These are phyloP conservation scores for Botrylloides violaceus DNA, from an alignment of 23 tunicate species.

Conservation along the genomic window DNA sequence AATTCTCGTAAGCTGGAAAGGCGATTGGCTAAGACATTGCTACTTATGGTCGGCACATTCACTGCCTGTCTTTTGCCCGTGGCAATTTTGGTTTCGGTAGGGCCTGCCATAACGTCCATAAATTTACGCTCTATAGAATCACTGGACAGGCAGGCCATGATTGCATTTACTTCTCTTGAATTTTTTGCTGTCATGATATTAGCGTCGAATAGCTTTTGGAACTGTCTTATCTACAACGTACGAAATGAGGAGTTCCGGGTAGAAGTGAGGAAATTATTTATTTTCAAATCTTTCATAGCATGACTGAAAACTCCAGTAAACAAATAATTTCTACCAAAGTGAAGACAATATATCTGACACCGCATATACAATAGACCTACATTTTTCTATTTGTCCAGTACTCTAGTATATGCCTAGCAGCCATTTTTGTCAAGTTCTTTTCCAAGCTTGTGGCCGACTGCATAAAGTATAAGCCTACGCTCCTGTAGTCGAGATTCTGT, in stretches of 20 bases:
- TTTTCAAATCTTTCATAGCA: too few relatives aligned
- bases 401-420: too few relatives aligned
- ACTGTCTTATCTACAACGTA: constrained; percentile 49
- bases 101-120: not conserved
- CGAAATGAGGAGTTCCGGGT: constrained; percentile 38
- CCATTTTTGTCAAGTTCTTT: too few relatives aligned
- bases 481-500: too few relatives aligned
- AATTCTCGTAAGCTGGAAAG: constrained; percentile 6
- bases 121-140: not conserved
- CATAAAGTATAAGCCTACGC: too few relatives aligned
- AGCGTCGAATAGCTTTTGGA: constrained; percentile 61
- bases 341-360: too few relatives aligned
- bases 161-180: constrained; percentile 30
- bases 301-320: too few relatives aligned
- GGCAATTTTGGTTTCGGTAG: not conserved
- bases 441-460: too few relatives aligned
- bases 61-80: constrained; percentile 44
- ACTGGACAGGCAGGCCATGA: not conserved
- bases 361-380: too few relatives aligned
- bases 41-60: constrained; percentile 66
- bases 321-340: too few relatives aligned
- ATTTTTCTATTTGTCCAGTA: too few relatives aligned
- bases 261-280: not conserved
- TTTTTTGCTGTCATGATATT: constrained; percentile 31
- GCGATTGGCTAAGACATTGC: constrained; percentile 52